phyloP scores from a whole-genome alignment of 2,113 vertebrate species.

The Pampusana beccarii region DNA sequence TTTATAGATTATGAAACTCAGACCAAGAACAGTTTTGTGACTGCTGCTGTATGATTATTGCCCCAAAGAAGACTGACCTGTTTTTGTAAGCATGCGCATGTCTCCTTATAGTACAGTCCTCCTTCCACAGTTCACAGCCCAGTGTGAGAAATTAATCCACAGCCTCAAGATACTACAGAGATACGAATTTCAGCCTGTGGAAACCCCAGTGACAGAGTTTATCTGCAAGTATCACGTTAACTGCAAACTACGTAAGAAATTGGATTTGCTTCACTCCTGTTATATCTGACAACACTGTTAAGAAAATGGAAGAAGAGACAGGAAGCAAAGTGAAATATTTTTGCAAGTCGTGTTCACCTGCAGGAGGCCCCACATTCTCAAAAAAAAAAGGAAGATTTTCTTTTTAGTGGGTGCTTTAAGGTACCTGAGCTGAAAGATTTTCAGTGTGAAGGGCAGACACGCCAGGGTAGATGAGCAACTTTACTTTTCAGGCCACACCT shows the following conservation, averaged over 20 bases:
- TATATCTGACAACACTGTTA: not conserved
- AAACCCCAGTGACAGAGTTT: not conserved
- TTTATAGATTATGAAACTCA: slow-evolving; percentile 13
- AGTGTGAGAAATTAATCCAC: not conserved
- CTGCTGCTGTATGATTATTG: not conserved
- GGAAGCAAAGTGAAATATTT: not conserved
- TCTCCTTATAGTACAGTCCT: not conserved
- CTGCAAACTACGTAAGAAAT: not conserved
- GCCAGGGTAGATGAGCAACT: not conserved
- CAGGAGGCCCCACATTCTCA: not conserved
- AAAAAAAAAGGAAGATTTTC: not conserved
- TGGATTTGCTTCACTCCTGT: not conserved
- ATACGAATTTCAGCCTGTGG: not conserved
- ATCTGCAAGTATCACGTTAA: not conserved
- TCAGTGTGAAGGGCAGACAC: not conserved
- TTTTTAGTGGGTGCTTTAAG: not conserved
- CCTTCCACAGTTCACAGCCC: not conserved
- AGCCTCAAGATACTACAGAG: not conserved
- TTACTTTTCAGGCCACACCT: not conserved
- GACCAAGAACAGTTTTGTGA: not conserved
- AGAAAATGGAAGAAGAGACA: not conserved
- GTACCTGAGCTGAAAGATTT: not conserved
- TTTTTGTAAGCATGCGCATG: not conserved
- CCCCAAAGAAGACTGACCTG: not conserved
- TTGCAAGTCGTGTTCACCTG: not conserved